phyloP scores from a whole-genome alignment of 1,140 invertebrate species.

The Bombus superbus region DNA sequence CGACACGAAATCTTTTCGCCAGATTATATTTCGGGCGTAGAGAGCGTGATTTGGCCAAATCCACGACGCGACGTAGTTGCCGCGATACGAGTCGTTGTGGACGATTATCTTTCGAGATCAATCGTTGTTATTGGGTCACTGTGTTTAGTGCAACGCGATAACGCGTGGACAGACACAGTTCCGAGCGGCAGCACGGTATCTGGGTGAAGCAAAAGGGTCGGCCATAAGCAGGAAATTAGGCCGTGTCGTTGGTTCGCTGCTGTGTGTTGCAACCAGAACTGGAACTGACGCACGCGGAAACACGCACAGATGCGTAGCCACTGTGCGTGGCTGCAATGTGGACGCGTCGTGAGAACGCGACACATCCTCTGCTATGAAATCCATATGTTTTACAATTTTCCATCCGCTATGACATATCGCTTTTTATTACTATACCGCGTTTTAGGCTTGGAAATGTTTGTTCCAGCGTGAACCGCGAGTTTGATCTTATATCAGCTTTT shows the following conservation, averaged over 20 bases:
- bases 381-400: background rate
- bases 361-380: background rate
- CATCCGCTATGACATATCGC: background rate
- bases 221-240: constrained; percentile 51
- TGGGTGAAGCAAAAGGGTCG: constrained; percentile 48
- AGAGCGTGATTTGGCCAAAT: background rate
- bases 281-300: constrained; percentile 17
- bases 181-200: constrained; percentile 33
- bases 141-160: constrained; percentile 54
- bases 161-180: constrained; percentile 8
- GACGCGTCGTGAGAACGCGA: constrained; percentile 17
- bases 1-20: background rate
- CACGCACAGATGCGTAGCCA: constrained; percentile 15
- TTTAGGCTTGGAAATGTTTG: background rate
- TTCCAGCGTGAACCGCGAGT: background rate
- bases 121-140: constrained; percentile 55
- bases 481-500: background rate
- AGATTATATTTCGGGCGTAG: background rate
- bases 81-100: background rate
- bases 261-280: constrained; percentile 50
- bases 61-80: too few species aligned
- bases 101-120: constrained; percentile 9
- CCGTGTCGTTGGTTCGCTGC: constrained; percentile 20
- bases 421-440: background rate
- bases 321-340: constrained; percentile 2